Evolutionary conservation across 2,113 vertebrate genomes (phyloP).

Genomic region (Rhinolophus ferrumequinum): DNA sequence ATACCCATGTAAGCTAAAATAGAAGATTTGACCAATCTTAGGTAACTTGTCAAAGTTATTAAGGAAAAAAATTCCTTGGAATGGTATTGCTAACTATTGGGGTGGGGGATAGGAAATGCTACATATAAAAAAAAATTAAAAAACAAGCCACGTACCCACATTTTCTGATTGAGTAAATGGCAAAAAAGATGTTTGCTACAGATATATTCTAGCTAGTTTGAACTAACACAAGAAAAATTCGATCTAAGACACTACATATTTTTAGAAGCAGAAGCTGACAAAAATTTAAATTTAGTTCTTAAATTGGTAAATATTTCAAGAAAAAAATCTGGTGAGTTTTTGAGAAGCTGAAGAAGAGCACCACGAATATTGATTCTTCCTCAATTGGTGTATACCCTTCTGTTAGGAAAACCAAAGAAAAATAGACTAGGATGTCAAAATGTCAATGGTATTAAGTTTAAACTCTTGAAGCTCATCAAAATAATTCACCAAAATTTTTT

Average conservation of each 20-base stretch:
- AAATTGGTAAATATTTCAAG: slow-evolving; percentile 17
- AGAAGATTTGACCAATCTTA: slow-evolving; percentile 13
- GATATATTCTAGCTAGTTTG: neutral
- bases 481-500: neutral
- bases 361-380: neutral
- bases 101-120: neutral
- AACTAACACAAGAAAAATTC: slow-evolving; percentile 16
- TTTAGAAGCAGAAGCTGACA: slow-evolving; percentile 39
- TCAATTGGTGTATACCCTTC: neutral
- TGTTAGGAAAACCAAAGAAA: slow-evolving; percentile 1
- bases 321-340: slow-evolving; percentile 25
- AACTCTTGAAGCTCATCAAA: neutral
- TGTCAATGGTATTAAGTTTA: neutral
- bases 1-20: neutral
- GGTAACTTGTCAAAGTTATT: neutral
- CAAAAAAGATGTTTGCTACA: neutral
- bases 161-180: slow-evolving; percentile 8
- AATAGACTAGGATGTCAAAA: neutral
- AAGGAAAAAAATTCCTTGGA: neutral
- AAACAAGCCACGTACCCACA: neutral
- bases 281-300: slow-evolving; percentile 28
- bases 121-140: neutral
- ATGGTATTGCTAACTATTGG: neutral
- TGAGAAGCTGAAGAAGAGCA: neutral
- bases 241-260: slow-evolving; percentile 14